These are phyloP conservation scores for Porites australiensis DNA, from an alignment of 64 coral and sea anemone species.

Conservation along the genomic window DNA sequence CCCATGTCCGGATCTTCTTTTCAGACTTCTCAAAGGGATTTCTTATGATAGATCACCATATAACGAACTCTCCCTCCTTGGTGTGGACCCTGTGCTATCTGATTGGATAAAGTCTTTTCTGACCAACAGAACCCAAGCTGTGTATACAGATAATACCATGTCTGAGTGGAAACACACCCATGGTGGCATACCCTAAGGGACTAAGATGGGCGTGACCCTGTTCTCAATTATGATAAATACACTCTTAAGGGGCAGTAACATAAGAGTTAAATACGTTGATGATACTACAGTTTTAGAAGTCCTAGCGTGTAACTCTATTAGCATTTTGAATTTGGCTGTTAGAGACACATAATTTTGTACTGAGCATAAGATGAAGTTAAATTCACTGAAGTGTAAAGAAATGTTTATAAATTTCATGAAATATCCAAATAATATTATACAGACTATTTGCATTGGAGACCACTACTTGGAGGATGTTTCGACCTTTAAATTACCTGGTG, in stretches of 20 bases:
- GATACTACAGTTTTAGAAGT: conserved; percentile 50
- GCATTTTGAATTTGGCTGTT: conserved; percentile 38
- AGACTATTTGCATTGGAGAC: no score
- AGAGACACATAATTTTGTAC: conserved; percentile 21
- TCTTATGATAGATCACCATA: conserved; percentile 8
- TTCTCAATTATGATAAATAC: no score
- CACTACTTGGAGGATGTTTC: not conserved
- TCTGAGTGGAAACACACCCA: no score
- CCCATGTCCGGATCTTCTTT: no score
- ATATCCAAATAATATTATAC: not conserved
- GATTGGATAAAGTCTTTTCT: no score
- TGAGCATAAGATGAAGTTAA: not conserved
- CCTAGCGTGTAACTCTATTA: conserved; percentile 39
- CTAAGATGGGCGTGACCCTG: no score
- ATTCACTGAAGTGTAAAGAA: not conserved
- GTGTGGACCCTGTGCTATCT: not conserved
- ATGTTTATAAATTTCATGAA: conserved; percentile 36
- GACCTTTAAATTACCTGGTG: not conserved
- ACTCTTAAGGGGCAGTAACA: not conserved
- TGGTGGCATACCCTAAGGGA: no score
- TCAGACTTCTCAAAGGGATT: no score
- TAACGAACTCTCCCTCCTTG: no score
- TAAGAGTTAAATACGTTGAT: conserved; percentile 57
- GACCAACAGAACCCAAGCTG: no score
- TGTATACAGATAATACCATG: no score